Conservation (phyloP, 1,140 invertebrate species). For the Lucilia cuprina region DNA sequence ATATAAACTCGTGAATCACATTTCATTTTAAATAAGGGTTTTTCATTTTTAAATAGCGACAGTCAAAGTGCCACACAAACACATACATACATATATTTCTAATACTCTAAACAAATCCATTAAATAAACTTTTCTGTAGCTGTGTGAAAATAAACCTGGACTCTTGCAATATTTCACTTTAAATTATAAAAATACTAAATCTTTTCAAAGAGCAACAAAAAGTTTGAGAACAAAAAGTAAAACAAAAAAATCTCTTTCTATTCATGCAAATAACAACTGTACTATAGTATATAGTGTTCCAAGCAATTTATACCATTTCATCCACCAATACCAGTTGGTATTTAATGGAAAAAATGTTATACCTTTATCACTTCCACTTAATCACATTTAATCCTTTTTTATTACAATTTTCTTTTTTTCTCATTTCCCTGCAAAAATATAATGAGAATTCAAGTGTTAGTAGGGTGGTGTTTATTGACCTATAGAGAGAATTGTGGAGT, state of each 20-base stretch:
- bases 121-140: neutral
- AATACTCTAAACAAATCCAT: neutral
- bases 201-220: neutral
- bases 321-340: neutral
- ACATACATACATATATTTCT: neutral
- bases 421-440: no score
- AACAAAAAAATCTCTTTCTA: neutral
- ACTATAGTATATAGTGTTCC: neutral
- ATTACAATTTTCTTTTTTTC: neutral
- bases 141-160: neutral
- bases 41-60: neutral
- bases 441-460: no score
- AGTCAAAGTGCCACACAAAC: neutral
- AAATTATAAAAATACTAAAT: neutral
- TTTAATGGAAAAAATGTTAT: neutral
- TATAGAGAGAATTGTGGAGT: no score
- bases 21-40: neutral
- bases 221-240: neutral
- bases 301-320: neutral
- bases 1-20: neutral
- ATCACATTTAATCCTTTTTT: constrained; percentile 10
- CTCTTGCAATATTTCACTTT: neutral
- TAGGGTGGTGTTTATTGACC: no score
- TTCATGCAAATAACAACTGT: neutral
- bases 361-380: constrained; percentile 10